Conservation (phyloP, 2,113 vertebrate species). For the Vulpes lagopus region DNA sequence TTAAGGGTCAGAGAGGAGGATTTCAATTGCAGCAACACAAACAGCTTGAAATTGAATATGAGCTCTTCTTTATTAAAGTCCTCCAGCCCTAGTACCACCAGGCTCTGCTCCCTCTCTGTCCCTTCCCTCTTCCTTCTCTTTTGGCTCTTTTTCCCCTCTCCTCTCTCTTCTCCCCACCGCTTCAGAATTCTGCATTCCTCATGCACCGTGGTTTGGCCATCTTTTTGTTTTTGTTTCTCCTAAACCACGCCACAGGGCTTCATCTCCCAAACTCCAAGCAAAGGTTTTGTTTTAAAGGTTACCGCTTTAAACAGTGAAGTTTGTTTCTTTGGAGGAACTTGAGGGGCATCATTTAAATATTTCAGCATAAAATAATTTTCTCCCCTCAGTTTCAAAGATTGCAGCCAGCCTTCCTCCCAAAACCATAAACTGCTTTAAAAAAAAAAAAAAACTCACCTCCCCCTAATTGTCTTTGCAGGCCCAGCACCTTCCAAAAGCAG, state of each 20-base stretch:
- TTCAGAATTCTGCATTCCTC: background rate
- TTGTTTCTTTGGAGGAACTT: constrained; percentile 19
- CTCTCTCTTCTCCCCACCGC: background rate
- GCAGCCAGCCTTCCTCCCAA: background rate
- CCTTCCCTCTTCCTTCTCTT: background rate
- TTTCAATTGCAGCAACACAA: background rate
- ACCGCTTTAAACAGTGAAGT: background rate
- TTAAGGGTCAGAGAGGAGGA: background rate
- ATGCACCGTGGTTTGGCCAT: background rate
- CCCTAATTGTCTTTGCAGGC: background rate
- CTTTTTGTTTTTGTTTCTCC: constrained; percentile 10
- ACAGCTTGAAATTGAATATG: background rate
- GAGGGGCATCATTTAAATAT: background rate
- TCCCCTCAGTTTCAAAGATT: background rate
- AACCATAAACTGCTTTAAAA: background rate
- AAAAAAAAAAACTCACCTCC: background rate
- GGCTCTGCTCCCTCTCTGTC: background rate
- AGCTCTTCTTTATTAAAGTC: background rate
- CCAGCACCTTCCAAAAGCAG: background rate
- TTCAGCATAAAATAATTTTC: constrained; percentile 34
- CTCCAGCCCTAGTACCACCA: accelerated
- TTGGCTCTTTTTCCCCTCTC: background rate
- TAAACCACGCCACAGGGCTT: background rate
- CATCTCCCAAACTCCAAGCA: background rate
- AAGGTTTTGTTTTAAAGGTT: background rate